phyloP scores from a whole-genome alignment of 2,888 invertebrate genomes.

The Lithophane leautieri region DNA sequence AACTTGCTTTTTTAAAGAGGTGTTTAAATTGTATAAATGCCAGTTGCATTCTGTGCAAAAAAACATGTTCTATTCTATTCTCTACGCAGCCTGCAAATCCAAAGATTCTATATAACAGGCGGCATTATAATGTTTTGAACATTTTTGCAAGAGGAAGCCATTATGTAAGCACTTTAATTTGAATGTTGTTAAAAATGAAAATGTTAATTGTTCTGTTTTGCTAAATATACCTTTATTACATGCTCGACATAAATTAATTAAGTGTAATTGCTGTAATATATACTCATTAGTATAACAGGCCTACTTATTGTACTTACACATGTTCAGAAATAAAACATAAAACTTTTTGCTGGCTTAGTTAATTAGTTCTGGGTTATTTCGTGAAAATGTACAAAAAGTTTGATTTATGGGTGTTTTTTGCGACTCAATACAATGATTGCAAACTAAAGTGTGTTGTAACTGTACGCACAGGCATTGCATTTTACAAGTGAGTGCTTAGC shows the following conservation, averaged over 20 bases:
- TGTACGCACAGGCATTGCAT: conserved; percentile 42
- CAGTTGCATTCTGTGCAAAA: not conserved
- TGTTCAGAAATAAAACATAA: conserved; percentile 30
- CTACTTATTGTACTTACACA: conserved; percentile 15
- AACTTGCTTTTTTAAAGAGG: not conserved
- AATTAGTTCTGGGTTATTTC: conserved; percentile 24
- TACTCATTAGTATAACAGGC: conserved; percentile 58
- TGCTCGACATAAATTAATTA: conserved; percentile 68
- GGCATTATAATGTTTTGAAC: conserved; percentile 17
- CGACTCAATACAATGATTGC: conserved; percentile 42
- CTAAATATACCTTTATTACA: conserved; percentile 69
- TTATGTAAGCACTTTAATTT: conserved; percentile 59
- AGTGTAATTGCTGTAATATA: conserved; percentile 69
- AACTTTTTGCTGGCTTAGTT: conserved; percentile 32
- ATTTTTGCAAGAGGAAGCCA: conserved; percentile 50
- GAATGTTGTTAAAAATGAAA: conserved; percentile 63
- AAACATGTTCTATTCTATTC: not conserved
- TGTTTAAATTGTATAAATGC: not conserved
- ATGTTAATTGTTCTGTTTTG: conserved; percentile 68
- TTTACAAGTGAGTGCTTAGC: conserved; percentile 46
- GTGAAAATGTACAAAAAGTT: conserved; percentile 24
- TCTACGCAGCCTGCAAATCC: not conserved
- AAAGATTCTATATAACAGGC: not conserved
- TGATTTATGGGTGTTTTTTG: conserved; percentile 34
- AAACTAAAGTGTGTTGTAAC: conserved; percentile 50